phyloP scores from a whole-genome alignment of 2,113 vertebrate genomes.

The Macrotis lagotis region DNA sequence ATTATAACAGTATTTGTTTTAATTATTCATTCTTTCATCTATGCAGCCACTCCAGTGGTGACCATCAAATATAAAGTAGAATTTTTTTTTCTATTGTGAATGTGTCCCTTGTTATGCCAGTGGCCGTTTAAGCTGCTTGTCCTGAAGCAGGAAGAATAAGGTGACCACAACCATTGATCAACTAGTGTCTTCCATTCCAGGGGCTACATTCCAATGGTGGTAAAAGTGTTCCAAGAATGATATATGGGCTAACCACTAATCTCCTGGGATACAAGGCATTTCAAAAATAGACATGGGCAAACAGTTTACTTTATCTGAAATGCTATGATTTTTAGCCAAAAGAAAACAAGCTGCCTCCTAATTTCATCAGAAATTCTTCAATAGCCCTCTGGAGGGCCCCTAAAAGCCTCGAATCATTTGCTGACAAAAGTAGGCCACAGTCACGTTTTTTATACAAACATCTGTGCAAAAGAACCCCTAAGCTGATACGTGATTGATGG shows the following conservation, averaged over 20 bases:
- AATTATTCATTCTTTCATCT: slow-evolving; percentile 29
- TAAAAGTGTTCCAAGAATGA: slow-evolving; percentile 39
- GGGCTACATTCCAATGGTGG: slow-evolving; percentile 46
- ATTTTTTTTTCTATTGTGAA: slow-evolving; percentile 33
- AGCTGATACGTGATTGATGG: not conserved
- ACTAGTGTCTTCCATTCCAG: slow-evolving; percentile 30
- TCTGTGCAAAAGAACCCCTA: not conserved
- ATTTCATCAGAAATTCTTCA: slow-evolving; percentile 42
- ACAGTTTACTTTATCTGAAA: slow-evolving; percentile 39
- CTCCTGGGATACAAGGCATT: slow-evolving; percentile 35
- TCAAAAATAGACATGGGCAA: slow-evolving; percentile 46
- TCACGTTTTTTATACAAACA: not conserved
- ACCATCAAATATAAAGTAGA: slow-evolving; percentile 22
- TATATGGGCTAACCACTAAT: slow-evolving; percentile 44
- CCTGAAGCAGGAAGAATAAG: slow-evolving; percentile 42
- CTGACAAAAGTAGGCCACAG: not conserved
- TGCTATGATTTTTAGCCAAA: slow-evolving; percentile 34
- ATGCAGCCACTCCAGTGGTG: not conserved
- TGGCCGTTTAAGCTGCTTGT: slow-evolving; percentile 23
- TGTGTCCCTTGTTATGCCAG: slow-evolving; percentile 13
- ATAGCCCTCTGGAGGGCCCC: not conserved
- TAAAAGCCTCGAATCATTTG: not conserved
- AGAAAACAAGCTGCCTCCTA: slow-evolving; percentile 16
- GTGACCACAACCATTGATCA: slow-evolving; percentile 34
- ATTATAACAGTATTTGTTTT: slow-evolving; percentile 4